These are phyloP conservation scores for Craseonycteris thonglongyai DNA, from an alignment of 2,113 vertebrate genomes.

Conservation along the genomic window DNA sequence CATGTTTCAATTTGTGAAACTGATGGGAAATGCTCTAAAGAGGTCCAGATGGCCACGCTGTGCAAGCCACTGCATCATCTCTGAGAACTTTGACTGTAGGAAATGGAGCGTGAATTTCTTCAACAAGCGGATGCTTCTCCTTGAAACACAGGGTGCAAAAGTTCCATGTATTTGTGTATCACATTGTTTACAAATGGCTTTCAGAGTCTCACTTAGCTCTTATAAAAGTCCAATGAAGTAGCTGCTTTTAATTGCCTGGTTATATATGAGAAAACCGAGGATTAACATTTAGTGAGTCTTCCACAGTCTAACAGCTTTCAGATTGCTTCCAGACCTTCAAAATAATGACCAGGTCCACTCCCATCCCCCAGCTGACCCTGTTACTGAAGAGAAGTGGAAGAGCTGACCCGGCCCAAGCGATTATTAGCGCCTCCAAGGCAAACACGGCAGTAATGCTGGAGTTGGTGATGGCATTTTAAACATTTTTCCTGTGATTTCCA, in stretches of 20 bases:
- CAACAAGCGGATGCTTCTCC: neutral
- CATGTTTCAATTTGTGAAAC: neutral
- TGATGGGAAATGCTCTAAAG: neutral
- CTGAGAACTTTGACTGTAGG: neutral
- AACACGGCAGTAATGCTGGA: fast-evolving
- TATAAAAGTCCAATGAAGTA: neutral
- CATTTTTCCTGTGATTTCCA: neutral
- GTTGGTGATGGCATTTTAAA: neutral
- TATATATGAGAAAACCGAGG: neutral
- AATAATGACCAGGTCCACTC: neutral
- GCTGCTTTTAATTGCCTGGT: neutral
- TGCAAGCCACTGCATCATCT: neutral
- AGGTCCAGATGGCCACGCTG: neutral
- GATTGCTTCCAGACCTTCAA: too few species aligned
- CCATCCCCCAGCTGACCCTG: fast-evolving
- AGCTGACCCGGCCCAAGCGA: fast-evolving
- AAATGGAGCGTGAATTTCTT: neutral
- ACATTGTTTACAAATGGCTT: neutral
- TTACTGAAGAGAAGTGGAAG: neutral
- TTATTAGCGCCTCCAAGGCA: neutral
- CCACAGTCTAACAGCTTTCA: neutral
- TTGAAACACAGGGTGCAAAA: neutral
- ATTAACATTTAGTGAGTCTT: neutral
- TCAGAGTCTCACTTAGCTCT: neutral
- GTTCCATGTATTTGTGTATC: too few species aligned